Evolutionary conservation across 2,797 vertebrate species (phyloP).

Genomic region (Poeciliopsis paucimaculata): DNA sequence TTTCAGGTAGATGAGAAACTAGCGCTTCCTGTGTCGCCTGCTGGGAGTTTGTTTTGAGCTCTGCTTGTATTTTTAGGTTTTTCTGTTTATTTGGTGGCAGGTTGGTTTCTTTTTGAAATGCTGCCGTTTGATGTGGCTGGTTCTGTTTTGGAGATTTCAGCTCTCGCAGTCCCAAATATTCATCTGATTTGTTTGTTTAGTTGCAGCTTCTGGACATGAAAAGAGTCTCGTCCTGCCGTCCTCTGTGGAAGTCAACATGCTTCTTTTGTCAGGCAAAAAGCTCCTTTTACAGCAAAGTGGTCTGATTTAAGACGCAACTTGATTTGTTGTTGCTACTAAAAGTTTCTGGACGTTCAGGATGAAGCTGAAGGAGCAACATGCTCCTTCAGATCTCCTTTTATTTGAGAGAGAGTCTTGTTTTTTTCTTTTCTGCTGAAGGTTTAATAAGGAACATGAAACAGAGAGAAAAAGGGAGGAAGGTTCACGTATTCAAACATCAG

Average conservation of each 20-base stretch:
- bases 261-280: no score
- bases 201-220: not conserved
- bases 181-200: not conserved
- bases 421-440: not conserved
- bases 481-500: not conserved
- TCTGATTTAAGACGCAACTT: not conserved
- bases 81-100: not conserved
- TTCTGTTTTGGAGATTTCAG: constrained; percentile 2
- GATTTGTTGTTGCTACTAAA: not conserved
- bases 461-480: not conserved
- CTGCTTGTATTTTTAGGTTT: not conserved
- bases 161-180: not conserved
- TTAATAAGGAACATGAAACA: not conserved
- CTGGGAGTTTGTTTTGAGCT: not conserved
- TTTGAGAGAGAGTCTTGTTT: not conserved
- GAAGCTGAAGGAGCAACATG: not conserved
- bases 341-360: not conserved
- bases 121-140: not conserved
- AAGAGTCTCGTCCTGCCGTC: not conserved
- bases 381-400: not conserved
- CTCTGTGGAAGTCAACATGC: not conserved
- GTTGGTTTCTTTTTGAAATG: not conserved
- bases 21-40: not conserved
- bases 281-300: no score
- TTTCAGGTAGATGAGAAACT: not conserved